Evolutionary conservation across 2,797 vertebrate species (phyloP).

Genomic region (Antennarius maculatus): DNA sequence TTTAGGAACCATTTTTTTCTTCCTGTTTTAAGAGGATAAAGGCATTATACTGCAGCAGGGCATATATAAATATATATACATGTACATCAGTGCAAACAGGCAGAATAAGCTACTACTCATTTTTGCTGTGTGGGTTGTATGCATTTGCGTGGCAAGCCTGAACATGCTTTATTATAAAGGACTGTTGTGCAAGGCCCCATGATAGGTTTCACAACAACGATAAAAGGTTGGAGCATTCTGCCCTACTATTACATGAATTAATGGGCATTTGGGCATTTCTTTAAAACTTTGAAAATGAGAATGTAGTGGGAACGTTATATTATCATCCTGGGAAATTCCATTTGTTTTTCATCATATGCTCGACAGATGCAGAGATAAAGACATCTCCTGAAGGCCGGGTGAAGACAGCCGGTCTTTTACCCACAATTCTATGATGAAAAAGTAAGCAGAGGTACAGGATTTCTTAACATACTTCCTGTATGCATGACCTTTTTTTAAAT

Average conservation of each 20-base stretch:
- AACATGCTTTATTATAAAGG: constrained; percentile 69
- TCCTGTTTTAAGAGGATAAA: constrained; percentile 23
- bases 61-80: constrained; percentile 40
- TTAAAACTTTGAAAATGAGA: constrained; percentile 7
- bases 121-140: constrained; percentile 41
- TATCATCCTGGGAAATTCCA: constrained; percentile 37
- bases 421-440: constrained; percentile 3
- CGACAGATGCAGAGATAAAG: neutral
- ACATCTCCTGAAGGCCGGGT: constrained; percentile 22
- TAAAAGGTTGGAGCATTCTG: constrained; percentile 60
- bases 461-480: too few species aligned
- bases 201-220: constrained; percentile 76
- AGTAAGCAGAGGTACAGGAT: neutral
- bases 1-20: neutral
- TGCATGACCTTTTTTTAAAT: too few species aligned
- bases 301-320: constrained; percentile 19
- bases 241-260: constrained; percentile 58
- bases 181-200: constrained; percentile 70
- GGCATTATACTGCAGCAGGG: constrained; percentile 3
- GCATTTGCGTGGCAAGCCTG: constrained; percentile 59
- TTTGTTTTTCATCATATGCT: constrained; percentile 21
- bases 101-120: constrained; percentile 23
- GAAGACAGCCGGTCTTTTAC: constrained; percentile 1
- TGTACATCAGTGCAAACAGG: constrained; percentile 30
- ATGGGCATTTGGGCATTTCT: constrained; percentile 41